A percentile compares a stretch with the other conserved stretches of the same genome.
These are phyloP conservation scores for Lomographa bimaculata DNA, from an alignment of 2,888 invertebrate species.

Conservation along the genomic window DNA sequence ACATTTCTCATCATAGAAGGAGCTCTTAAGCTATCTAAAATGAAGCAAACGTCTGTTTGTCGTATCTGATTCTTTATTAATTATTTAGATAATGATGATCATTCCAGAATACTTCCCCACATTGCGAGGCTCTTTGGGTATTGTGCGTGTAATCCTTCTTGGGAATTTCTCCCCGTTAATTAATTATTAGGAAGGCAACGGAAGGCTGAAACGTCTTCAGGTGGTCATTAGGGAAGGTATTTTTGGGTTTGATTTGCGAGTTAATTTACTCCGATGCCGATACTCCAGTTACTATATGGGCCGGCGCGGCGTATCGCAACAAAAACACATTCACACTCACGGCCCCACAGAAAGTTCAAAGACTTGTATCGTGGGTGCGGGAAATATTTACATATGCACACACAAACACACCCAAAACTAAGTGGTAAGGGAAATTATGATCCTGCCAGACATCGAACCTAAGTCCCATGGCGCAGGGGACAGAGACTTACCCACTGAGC, in stretches of 20 bases:
- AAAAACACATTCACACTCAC: too few relatives aligned
- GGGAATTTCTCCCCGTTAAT: slow-evolving; percentile 35
- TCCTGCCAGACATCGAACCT: too few relatives aligned
- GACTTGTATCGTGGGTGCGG: too few relatives aligned
- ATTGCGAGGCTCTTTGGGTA: slow-evolving; percentile 29
- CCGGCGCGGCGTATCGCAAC: too few relatives aligned
- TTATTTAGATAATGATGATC: slow-evolving; percentile 41
- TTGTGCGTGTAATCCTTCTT: slow-evolving; percentile 41
- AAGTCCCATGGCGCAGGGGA: too few relatives aligned
- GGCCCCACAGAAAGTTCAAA: too few relatives aligned
- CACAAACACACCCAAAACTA: too few relatives aligned
- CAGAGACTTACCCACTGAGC: too few relatives aligned
- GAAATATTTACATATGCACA: too few relatives aligned
- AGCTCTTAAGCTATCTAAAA: slow-evolving; percentile 41
- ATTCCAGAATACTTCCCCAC: slow-evolving; percentile 28
- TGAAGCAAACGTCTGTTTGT: slow-evolving; percentile 38
- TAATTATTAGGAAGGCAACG: slow-evolving; percentile 36
- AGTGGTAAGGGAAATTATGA: too few relatives aligned
- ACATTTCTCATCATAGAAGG: too few relatives aligned
- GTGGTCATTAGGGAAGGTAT: slow-evolving; percentile 24
- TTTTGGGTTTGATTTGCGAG: slow-evolving; percentile 12
- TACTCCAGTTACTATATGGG: too few relatives aligned
- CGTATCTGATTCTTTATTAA: slow-evolving; percentile 31
- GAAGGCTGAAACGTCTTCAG: slow-evolving; percentile 23
- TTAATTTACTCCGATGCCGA: slow-evolving; percentile 1